Conservation (phyloP, 2,888 invertebrate species). For the Limnephilus rhombicus region DNA sequence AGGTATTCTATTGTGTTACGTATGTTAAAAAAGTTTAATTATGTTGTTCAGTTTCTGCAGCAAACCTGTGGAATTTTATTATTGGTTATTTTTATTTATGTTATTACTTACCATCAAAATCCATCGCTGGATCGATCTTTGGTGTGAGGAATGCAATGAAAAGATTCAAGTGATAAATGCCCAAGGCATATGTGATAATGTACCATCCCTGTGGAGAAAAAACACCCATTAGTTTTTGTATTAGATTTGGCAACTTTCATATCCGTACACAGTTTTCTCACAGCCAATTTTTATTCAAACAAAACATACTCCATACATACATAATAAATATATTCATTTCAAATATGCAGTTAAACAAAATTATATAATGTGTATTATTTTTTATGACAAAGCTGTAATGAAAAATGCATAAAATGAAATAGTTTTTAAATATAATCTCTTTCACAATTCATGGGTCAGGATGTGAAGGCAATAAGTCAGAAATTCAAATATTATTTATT, state of each 20-base stretch:
- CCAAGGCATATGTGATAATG: conserved; percentile 98
- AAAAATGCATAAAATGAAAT: not conserved
- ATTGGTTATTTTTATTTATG: not conserved
- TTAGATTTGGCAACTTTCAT: not conserved
- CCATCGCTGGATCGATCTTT: conserved; percentile 98
- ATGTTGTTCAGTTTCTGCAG: not conserved
- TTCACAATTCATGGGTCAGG: not conserved
- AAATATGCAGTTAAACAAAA: not conserved
- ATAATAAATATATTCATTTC: not conserved
- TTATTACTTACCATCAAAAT: conserved; percentile 87
- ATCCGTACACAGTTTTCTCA: not conserved
- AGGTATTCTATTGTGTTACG: not conserved
- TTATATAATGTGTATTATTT: not conserved
- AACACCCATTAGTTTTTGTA: conserved; percentile 33
- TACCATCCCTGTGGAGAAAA: conserved; percentile 94
- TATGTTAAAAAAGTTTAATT: not conserved
- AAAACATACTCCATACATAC: not conserved
- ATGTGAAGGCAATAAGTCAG: too few species aligned
- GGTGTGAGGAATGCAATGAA: conserved; percentile 99
- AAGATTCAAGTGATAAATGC: conserved; percentile 99
- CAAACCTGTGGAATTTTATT: not conserved
- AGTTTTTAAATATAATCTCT: not conserved
- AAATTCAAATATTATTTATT: too few species aligned
- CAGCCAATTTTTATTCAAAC: not conserved
- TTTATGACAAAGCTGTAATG: not conserved